Base-by-base conservation (phyloP, 2,113 vertebrate species). In the Antigone vipio region DNA sequence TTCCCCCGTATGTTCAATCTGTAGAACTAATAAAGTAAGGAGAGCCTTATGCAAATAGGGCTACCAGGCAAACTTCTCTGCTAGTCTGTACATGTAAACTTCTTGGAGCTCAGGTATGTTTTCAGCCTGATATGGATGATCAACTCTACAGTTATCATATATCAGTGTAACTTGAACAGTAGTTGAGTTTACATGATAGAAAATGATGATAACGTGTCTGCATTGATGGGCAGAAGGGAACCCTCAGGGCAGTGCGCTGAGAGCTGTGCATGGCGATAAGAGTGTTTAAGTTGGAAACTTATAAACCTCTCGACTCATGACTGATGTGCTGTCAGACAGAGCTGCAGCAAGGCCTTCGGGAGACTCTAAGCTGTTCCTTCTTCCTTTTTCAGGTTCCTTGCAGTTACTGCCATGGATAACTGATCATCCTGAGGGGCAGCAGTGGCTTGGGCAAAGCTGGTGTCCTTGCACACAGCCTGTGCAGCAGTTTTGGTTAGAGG, bases 211-310 rank as follows among this genome's bases (percentile, higher is more conserved):
- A 91, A 91, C 2, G 0, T 74, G 73, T 91, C 88, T 73, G 71
- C 60, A 74, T 16, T 86, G 93, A 95, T 32, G 72, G 55, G 56
- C 73, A 88, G 69, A 64, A 91, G 40, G 44, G 79, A 93, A 42
- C 60, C 72, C 68, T 68, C 22, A 42, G 83, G 95, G 85, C 3
- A 1, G 17, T 42, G 14, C 2, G 2, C 80, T 92, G 38, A 49
- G 72, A 84, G 90, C 67, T 84, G 9, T 30, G 58, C 14, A 6
- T 0, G 11, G 49, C 62, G 85, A 91, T 93, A 93, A 86, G 53
- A 90, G 40, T 79, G 80, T 94, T 97, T 92, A 89, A 79, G 73
- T 44, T 92, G 94, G 83, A 93, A 74, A 69, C 79, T 49, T 75
- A 68, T 8, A 92, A 85, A 73, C 45, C 38, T 89, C 29, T 58